Percentiles rank a stretch among this genome's conserved stretches.
Evolutionary conservation across 2,888 invertebrate genomes (phyloP).

Genomic region (Octodonta nipae): DNA sequence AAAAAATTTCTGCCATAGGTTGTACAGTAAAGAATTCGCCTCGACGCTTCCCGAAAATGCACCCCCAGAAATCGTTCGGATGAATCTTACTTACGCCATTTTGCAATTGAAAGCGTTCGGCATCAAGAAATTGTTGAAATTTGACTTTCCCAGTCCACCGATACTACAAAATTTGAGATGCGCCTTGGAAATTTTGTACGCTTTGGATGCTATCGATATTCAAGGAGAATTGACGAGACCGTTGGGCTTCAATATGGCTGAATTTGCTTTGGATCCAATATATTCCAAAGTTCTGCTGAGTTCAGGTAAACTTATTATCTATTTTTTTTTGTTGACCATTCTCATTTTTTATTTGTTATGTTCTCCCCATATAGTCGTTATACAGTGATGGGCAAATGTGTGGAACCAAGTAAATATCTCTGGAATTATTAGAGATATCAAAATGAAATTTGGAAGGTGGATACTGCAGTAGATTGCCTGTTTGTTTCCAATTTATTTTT

Average conservation of each 20-base stretch:
- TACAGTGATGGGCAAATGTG: too few relatives aligned
- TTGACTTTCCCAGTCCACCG: slow-evolving; percentile 85
- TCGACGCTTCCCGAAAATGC: slow-evolving; percentile 54
- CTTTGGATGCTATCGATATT: slow-evolving; percentile 67
- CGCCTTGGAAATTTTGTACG: slow-evolving; percentile 77
- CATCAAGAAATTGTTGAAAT: slow-evolving; percentile 79
- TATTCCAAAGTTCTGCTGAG: slow-evolving; percentile 72
- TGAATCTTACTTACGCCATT: slow-evolving; percentile 71
- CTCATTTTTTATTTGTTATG: too few relatives aligned
- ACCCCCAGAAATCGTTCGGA: slow-evolving; percentile 86
- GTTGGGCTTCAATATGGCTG: slow-evolving; percentile 74
- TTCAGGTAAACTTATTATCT: slow-evolving; percentile 43
- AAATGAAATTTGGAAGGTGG: too few relatives aligned
- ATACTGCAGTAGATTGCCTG: too few relatives aligned
- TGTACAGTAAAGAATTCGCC: slow-evolving; percentile 68
- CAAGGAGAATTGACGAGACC: slow-evolving; percentile 63
- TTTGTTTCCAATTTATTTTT: too few relatives aligned
- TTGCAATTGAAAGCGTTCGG: slow-evolving; percentile 88
- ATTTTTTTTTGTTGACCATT: too few relatives aligned
- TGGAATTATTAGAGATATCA: too few relatives aligned
- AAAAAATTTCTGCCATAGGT: slow-evolving; percentile 33
- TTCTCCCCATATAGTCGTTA: too few relatives aligned
- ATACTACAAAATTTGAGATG: slow-evolving; percentile 76
- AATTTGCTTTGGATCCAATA: slow-evolving; percentile 79
- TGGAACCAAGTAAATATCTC: too few relatives aligned